These are phyloP conservation scores for Cistogaster globosa DNA, from an alignment of 2,888 invertebrate genomes.

Conservation along the genomic window DNA sequence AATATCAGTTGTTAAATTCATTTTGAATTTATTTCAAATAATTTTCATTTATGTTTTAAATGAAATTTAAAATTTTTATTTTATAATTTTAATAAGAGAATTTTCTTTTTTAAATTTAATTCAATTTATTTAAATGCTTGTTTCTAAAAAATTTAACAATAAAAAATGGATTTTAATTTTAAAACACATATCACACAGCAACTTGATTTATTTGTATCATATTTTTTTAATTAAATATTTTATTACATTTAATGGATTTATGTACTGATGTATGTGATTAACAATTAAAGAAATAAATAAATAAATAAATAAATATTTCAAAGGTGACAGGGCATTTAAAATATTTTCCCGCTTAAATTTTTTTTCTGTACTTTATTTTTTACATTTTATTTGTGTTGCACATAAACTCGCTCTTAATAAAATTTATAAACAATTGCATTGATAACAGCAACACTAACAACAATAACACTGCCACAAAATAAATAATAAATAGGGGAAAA, in stretches of 20 bases:
- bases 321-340: neutral
- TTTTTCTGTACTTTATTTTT: neutral
- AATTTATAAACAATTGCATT: slow-evolving; percentile 44
- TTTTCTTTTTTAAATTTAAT: neutral
- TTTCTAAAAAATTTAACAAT: slow-evolving; percentile 1
- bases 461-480: slow-evolving; percentile 13
- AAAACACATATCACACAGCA: neutral
- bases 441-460: slow-evolving; percentile 21
- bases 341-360: slow-evolving; percentile 41
- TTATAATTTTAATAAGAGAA: neutral
- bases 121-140: slow-evolving; percentile 10
- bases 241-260: slow-evolving; percentile 1
- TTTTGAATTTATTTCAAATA: slow-evolving; percentile 50
- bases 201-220: neutral
- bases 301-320: slow-evolving; percentile 4
- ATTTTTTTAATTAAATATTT: slow-evolving; percentile 16
- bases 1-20: slow-evolving; percentile 44
- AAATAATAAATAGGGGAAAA: slow-evolving; percentile 31
- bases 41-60: neutral
- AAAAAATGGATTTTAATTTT: neutral
- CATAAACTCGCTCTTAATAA: slow-evolving; percentile 7
- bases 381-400: neutral
- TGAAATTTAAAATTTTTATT: neutral
- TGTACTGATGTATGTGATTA: neutral
- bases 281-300: slow-evolving; percentile 11